Evolutionary conservation across 2,113 vertebrate species (phyloP).

Genomic region (Dicrurus megarhynchus): DNA sequence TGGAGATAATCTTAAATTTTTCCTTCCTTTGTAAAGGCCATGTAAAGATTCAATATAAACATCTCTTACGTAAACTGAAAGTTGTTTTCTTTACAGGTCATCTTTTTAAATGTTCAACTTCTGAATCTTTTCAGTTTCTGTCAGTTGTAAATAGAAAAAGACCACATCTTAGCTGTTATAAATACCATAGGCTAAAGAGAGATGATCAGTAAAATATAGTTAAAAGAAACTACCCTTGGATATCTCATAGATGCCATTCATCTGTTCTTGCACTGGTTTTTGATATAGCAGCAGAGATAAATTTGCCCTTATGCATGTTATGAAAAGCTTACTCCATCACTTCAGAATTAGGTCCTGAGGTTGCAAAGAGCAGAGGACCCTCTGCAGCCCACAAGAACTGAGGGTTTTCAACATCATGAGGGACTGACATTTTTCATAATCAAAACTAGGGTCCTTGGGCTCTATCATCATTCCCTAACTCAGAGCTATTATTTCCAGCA

Average conservation of each 20-base stretch:
- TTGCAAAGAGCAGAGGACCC: neutral
- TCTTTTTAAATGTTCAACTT: neutral
- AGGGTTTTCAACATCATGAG: neutral
- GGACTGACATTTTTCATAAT: neutral
- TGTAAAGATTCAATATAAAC: slow-evolving; percentile 48
- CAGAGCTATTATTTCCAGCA: slow-evolving; percentile 5
- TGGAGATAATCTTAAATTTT: slow-evolving; percentile 29
- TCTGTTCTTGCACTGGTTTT: neutral
- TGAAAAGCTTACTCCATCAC: neutral
- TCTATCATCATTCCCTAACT: neutral
- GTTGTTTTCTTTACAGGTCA: neutral
- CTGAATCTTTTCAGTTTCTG: neutral
- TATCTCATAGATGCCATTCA: neutral
- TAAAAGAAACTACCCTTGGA: neutral
- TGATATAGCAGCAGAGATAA: neutral
- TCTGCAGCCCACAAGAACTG: neutral
- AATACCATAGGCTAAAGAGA: neutral
- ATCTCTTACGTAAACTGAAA: slow-evolving; percentile 43
- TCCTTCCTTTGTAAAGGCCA: slow-evolving; percentile 24
- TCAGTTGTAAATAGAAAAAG: neutral
- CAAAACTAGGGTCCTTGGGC: neutral
- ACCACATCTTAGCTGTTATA: neutral
- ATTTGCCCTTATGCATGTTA: neutral
- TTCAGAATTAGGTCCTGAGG: neutral
- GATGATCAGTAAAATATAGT: neutral